Percentiles rank a stretch among this genome's conserved stretches.
Conservation (phyloP, 2,888 invertebrate species). For the Embidobia sp. region DNA sequence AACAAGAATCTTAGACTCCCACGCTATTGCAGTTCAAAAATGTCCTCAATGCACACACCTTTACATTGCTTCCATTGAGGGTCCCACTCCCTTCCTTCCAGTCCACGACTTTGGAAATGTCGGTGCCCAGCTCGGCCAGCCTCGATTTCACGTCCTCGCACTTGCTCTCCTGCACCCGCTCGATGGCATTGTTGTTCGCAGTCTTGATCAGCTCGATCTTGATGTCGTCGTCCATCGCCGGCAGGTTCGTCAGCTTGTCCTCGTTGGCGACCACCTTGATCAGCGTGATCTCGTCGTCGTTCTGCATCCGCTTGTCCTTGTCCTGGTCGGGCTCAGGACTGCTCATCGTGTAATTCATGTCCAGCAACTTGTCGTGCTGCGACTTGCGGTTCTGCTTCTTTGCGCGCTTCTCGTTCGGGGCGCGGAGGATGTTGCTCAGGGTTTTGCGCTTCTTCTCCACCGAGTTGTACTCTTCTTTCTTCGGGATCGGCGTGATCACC, state of each 20-base stretch:
- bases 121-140: constrained; percentile 78
- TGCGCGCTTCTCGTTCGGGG: constrained; percentile 75
- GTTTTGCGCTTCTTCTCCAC: constrained; percentile 77
- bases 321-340: constrained; percentile 78
- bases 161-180: constrained; percentile 67
- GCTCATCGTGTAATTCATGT: constrained; percentile 74
- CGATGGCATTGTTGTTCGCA: constrained; percentile 65
- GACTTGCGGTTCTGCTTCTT: constrained; percentile 77
- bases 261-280: constrained; percentile 79
- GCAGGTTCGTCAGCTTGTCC: constrained; percentile 72
- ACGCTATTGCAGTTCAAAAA: too few species aligned
- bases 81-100: constrained; percentile 76
- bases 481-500: constrained; percentile 80
- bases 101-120: constrained; percentile 84
- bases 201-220: constrained; percentile 80
- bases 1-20: too few species aligned
- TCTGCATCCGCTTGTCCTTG: constrained; percentile 76
- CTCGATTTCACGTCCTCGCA: constrained; percentile 70
- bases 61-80: constrained; percentile 85
- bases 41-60: too few species aligned
- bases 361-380: constrained; percentile 73
- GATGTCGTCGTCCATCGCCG: constrained; percentile 75
- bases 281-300: constrained; percentile 80
- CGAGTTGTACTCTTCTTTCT: constrained; percentile 69
- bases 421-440: constrained; percentile 76